Base-by-base conservation (phyloP, 2,113 vertebrate species). In the Anoplopoma fimbria region DNA sequence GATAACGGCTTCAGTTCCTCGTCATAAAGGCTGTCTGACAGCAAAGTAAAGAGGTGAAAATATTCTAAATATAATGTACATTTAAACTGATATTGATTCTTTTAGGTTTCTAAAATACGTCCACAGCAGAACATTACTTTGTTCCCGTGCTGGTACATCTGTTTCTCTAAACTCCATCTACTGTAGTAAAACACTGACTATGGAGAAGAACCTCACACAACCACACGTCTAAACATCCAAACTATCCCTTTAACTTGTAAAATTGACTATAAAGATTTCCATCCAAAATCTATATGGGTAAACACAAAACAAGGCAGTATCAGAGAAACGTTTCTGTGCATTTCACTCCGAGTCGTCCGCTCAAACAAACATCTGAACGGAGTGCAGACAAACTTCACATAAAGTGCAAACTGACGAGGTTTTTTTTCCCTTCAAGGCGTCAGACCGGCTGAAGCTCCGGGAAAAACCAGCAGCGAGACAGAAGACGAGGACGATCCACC, bases 381-480 rank as follows among this genome's bases (percentile, higher is more conserved):
- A 38, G 69, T 9, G 31, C 69, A 78, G 65, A 0, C 14, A 64
- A 42, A 72, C 70, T 80, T 73, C 31, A 88, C 34, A 8, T 94
- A 94, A 94, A 95, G 94, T 93, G 93, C 94, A 92, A 84, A 89
- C 67, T 15, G 80, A 64, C 17, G 7, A 53, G 75, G 47, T 68
- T n/a, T n/a, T 71, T 75, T 14, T 53, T 83, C 85, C 89, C 69
- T 27, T 90, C 84, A 82, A 0, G 10, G 89, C 89, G 1, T 76
- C 93, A 90, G 93, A 79, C 93, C 93, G 34, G 93, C 94, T 89
- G 92, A 75, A 60, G 82, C 92, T 91, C 87, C 77, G 57, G 84
- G 77, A 68, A 69, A 14, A 81, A 73, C 71, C 69, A 1, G 38
- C 69, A 1, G 36, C 0, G 8, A 55, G 25, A 4, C 58, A 2